Base-by-base conservation (phyloP, 2,888 invertebrate species). In the Monochamus alternatus region DNA sequence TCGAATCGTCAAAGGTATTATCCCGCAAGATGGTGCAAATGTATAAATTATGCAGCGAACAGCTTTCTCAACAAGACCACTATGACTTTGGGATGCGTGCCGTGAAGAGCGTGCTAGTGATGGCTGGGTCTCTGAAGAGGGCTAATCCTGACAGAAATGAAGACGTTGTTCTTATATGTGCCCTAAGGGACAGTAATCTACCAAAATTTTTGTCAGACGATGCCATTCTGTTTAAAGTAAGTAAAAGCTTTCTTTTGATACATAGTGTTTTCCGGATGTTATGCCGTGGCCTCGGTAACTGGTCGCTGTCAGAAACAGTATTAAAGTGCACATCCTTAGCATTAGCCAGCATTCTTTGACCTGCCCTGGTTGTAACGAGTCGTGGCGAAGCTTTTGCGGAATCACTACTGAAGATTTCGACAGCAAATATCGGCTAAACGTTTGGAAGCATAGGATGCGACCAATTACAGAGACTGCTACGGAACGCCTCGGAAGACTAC, bases 61-160 rank as follows among this genome's bases (percentile, higher is more conserved):
- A 97, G 86, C 90, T 97, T 1, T 97, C 96, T 0, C 96, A 97
- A 83, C 97, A 97, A 86, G 95, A 97, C 86, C 97, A 97, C 85
- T 97, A 97, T 85, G 97, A 97, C 88, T 97, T 97, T 84, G 96
- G 96, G 52, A 97, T 97, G 97, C 91, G 98, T 79, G 97, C 98
- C 0, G 97, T 98, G 0, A 98, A 98, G 86, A 97, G 95, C 85
- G 97, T 97, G 1, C 89, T 97, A 84, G 96, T 97, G 2, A 97
- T 97, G 97, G 97, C 97, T 0, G 97, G 97, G 0, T 93, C 95
- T 0, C 87, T 97, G 12, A 97, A 97, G 87, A 91, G 97, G 68
- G 94, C 95, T 12, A 94, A 94, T 84, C 97, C 96, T 0, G 94
- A 96, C 86, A 94, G 95, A 84, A 93, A 91, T 63, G 97, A 97